Evolutionary conservation across 2,888 invertebrate species (phyloP).

Genomic region (Leptothorax acervorum): DNA sequence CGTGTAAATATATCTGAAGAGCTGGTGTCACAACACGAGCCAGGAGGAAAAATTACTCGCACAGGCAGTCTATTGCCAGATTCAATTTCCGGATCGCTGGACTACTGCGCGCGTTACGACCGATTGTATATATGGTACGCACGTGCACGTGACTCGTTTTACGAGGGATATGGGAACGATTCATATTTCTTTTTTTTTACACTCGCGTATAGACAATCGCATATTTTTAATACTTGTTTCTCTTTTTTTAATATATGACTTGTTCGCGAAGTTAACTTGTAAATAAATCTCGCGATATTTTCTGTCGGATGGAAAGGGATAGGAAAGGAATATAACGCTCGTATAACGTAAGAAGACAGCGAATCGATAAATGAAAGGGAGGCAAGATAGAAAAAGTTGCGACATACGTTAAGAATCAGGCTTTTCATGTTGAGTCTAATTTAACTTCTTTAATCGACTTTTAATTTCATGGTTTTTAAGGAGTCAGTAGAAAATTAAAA

Average conservation of each 20-base stretch:
- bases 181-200: slow-evolving; percentile 28
- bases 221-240: slow-evolving; percentile 58
- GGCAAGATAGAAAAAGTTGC: slow-evolving; percentile 14
- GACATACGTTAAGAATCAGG: neutral
- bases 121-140: slow-evolving; percentile 21
- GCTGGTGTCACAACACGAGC: slow-evolving; percentile 14
- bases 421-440: neutral
- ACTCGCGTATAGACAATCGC: slow-evolving; percentile 17
- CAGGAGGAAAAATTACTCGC: slow-evolving; percentile 41
- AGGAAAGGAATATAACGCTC: slow-evolving; percentile 59
- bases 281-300: slow-evolving; percentile 66
- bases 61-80: slow-evolving; percentile 49
- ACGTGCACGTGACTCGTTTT: slow-evolving; percentile 52
- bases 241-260: slow-evolving; percentile 35
- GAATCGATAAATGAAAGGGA: slow-evolving; percentile 23
- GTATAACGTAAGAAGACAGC: slow-evolving; percentile 54
- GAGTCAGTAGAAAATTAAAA: slow-evolving; percentile 9
- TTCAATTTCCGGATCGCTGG: slow-evolving; percentile 58
- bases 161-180: slow-evolving; percentile 57
- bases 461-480: slow-evolving; percentile 58
- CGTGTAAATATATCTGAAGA: slow-evolving; percentile 19
- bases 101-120: slow-evolving; percentile 31
- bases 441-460: slow-evolving; percentile 61
- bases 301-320: slow-evolving; percentile 43
- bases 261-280: slow-evolving; percentile 50